A percentile compares a stretch with the other conserved stretches of the same genome.
Conservation (phyloP, 2,113 vertebrate genomes). For the Strix aluco region DNA sequence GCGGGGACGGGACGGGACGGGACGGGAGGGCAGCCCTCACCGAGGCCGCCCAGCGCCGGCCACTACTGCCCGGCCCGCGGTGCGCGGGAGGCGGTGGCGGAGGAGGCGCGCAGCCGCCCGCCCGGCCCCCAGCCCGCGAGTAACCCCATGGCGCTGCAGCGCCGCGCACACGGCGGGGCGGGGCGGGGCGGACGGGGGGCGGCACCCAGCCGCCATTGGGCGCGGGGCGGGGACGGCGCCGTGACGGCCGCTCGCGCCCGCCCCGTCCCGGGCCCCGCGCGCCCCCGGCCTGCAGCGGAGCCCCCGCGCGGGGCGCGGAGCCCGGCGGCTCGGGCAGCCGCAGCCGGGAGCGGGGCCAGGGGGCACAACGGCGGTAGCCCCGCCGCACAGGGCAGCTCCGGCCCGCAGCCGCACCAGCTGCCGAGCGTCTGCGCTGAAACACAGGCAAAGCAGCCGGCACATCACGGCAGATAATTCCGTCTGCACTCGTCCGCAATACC, state of each 20-base stretch:
- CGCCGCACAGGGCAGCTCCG: no score
- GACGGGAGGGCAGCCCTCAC: background rate
- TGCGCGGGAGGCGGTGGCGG: background rate
- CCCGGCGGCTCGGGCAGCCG: no score
- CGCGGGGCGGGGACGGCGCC: background rate
- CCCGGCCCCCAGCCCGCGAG: conserved; percentile 25
- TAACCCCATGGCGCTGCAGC: conserved; percentile 42
- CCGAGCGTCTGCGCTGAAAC: no score
- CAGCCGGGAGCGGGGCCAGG: no score
- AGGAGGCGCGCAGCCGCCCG: background rate
- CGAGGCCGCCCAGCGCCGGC: background rate
- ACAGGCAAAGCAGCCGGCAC: no score
- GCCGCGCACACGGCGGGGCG: background rate
- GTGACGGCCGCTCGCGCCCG: background rate
- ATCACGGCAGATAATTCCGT: no score
- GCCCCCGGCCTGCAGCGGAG: background rate
- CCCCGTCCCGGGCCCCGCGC: background rate
- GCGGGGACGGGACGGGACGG: background rate
- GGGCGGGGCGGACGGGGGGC: background rate
- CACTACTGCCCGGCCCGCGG: background rate
- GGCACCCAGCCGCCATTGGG: background rate
- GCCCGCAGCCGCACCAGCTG: no score
- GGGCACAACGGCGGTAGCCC: no score
- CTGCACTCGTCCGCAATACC: no score
- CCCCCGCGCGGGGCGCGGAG: background rate